Percentiles rank a stretch among this genome's conserved stretches.
These are phyloP conservation scores for Griposia aprilina DNA, from an alignment of 2,888 invertebrate genomes.

Conservation along the genomic window DNA sequence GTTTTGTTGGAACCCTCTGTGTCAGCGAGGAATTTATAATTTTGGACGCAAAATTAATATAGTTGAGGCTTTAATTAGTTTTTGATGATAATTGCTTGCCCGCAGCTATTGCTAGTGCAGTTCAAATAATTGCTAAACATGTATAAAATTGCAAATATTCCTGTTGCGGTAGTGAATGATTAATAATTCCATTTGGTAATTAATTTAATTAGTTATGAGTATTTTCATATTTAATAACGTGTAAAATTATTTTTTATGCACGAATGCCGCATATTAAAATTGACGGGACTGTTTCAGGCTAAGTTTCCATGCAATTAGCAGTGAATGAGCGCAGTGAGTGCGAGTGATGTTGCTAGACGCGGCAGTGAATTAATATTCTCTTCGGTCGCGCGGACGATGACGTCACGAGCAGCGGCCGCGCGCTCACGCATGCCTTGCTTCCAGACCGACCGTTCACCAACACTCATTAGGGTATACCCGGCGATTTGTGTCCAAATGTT, in stretches of 20 bases:
- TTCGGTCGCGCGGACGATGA: conserved; percentile 65
- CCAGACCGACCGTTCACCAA: conserved; percentile 74
- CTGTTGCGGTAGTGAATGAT: conserved; percentile 43
- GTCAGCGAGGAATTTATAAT: conserved; percentile 89
- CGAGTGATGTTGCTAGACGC: conserved; percentile 77
- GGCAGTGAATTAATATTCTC: conserved; percentile 85
- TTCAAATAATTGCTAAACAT: conserved; percentile 59
- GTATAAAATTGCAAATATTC: conserved; percentile 45
- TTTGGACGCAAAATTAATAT: conserved; percentile 85
- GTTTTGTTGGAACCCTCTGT: conserved; percentile 81
- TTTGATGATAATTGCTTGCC: conserved; percentile 79
- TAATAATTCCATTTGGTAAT: conserved; percentile 53
- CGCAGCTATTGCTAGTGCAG: conserved; percentile 62
- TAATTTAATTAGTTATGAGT: conserved; percentile 55
- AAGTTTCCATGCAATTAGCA: conserved; percentile 73
- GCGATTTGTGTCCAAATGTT: conserved; percentile 60
- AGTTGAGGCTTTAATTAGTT: conserved; percentile 79
- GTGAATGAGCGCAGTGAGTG: conserved; percentile 69
- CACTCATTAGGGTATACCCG: conserved; percentile 74
- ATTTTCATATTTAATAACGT: conserved; percentile 20
- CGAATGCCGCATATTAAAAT: conserved; percentile 17
- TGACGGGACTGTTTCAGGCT: conserved; percentile 57
- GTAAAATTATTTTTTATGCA: conserved; percentile 7
- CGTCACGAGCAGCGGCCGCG: conserved; percentile 77
- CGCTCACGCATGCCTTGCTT: conserved; percentile 86